These are phyloP conservation scores for Sturmia bella DNA, from an alignment of 2,888 invertebrate species.

Conservation along the genomic window DNA sequence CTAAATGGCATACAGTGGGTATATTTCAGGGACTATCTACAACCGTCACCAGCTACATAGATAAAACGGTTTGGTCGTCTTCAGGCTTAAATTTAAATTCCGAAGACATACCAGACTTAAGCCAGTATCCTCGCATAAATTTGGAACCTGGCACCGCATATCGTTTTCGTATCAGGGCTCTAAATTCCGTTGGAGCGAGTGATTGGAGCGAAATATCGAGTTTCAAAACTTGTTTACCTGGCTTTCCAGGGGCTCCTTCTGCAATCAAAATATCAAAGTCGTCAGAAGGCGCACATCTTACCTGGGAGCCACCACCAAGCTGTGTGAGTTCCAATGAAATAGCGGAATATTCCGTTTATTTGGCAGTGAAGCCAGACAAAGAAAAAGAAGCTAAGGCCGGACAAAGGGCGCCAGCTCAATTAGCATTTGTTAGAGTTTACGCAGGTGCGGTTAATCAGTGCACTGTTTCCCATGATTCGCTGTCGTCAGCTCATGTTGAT, in stretches of 20 bases:
- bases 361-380: constrained; percentile 72
- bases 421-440: constrained; percentile 73
- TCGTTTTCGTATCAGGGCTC: constrained; percentile 72
- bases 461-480: constrained; percentile 71
- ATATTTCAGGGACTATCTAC: constrained; percentile 69
- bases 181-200: constrained; percentile 72
- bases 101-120: constrained; percentile 71
- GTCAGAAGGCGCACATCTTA: constrained; percentile 73
- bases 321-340: constrained; percentile 72
- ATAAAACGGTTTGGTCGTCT: constrained; percentile 70
- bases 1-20: constrained; percentile 74
- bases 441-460: constrained; percentile 73
- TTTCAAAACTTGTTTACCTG: constrained; percentile 73
- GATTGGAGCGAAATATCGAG: constrained; percentile 73
- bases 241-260: constrained; percentile 73
- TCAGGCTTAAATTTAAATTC: constrained; percentile 60
- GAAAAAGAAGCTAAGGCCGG: constrained; percentile 70
- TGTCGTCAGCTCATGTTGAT: constrained; percentile 72
- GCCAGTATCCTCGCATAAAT: constrained; percentile 67
- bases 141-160: constrained; percentile 73
- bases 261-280: constrained; percentile 74
- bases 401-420: constrained; percentile 69
- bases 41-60: constrained; percentile 71
- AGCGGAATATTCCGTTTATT: constrained; percentile 73
- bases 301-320: constrained; percentile 73